Evolutionary conservation across 2,797 vertebrate species (phyloP), one percentile per base, ranked within the genome.

Genomic region (Etheostoma nigrum): DNA sequence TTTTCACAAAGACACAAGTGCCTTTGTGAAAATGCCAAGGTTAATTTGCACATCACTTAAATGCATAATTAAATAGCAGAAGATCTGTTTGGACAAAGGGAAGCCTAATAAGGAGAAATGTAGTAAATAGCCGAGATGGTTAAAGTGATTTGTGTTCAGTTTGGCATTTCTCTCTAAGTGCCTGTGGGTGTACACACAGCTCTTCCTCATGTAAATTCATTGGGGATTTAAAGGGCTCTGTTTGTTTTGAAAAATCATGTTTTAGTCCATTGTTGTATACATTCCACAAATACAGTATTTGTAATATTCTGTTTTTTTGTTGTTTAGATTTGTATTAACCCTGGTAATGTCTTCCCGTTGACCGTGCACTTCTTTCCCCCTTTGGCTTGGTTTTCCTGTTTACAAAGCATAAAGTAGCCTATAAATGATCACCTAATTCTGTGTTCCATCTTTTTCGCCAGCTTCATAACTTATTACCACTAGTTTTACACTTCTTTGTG

Each of bases 41-140:
- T 94, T 93, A 93, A 95, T 95, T 93, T 94, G 92, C 93, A 89
- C 93, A 92, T 91, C 89, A 89, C 86, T 90, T 92, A 91, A 94
- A 94, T 86, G 88, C 87, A 86, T 92, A 92, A 93, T 95, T 94
- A 89, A 92, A 94, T 87, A 74, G 79, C 45, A 87, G 86, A 82
- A 76, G 77, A 93, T 90, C 66, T 84, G 81, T 86, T 80, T 87
- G 89, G 86, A 93, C 89, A 90, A 91, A 93, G 83, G 72, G 67
- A 88, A 76, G 57, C 70, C 74, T 86, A 87, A 90, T 89, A 67
- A 81, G 83, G 72, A 86, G 81, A 82, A 92, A 83, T 85, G 87
- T 84, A 86, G 76, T 66, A 74, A 91, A 87, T 87, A 88, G 83
- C 79, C 64, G 45, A 74, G 70, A 75, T 79, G 73, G 30, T 83